Conservation (phyloP, 2,113 vertebrate species). For the Regulus satrapa region DNA sequence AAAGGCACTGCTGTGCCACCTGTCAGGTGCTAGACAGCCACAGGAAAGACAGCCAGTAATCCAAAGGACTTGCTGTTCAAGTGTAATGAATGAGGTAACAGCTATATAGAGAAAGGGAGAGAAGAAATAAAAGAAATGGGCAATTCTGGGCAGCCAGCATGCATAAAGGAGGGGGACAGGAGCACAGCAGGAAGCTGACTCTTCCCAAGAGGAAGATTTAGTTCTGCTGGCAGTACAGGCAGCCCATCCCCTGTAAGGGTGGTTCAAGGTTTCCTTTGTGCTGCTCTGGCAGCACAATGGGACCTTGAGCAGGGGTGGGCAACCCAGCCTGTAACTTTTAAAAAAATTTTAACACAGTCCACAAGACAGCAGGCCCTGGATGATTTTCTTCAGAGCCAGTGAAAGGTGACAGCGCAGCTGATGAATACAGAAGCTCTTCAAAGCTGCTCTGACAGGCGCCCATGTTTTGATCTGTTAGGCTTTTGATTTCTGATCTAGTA, state of each 20-base stretch:
- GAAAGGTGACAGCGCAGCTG: neutral
- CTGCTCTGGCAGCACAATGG: neutral
- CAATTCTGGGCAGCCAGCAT: neutral
- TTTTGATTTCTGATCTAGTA: constrained; percentile 44
- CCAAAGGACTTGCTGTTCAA: neutral
- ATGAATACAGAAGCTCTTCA: neutral
- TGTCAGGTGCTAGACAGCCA: neutral
- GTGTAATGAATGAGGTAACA: neutral
- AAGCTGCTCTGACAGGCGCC: constrained; percentile 3
- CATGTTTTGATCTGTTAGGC: neutral
- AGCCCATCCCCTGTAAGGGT: neutral
- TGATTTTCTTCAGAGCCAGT: neutral
- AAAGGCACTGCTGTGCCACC: neutral
- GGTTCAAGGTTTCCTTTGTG: neutral
- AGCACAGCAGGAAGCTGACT: neutral
- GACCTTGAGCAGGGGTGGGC: neutral
- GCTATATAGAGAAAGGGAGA: neutral
- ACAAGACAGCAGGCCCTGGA: neutral
- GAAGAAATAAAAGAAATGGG: neutral
- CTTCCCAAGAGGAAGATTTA: neutral
- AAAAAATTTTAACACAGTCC: neutral
- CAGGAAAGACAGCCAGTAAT: neutral
- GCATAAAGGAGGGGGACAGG: neutral
- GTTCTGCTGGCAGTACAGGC: neutral
- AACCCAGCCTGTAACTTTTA: neutral